Base-by-base conservation (phyloP, 2,888 invertebrate genomes). In the Rhagium mordax region DNA sequence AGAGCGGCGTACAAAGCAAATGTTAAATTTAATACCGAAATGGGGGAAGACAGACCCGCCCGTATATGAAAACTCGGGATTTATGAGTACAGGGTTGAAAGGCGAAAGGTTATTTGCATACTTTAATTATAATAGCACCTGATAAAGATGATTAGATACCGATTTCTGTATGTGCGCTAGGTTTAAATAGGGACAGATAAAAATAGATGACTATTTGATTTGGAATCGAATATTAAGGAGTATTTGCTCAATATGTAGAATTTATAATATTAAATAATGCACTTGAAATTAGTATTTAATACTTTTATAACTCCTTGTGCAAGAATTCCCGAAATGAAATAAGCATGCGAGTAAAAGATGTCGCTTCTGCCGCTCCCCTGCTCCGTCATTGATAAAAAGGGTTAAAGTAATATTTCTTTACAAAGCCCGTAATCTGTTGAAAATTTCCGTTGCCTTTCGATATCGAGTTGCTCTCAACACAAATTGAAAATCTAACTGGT, bases 401-500 rank as follows among this genome's bases (percentile, higher is more conserved):
- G 49, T 68, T 68, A 72, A 64, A 47, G 74, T 70, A 74, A 79
- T 79, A 79, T 78, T 78, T 76, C 73, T 69, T 70, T 74, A 77
- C 77, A 79, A 79, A 79, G 78, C 78, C 75, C 77, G 77, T 80
- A 81, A 81, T 81, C 81, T 79, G 75, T 77, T 79, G 75, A 78
- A 81, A 79, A 79, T 77, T 80, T 78, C 78, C 78, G 76, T 67
- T 75, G 76, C 74, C 77, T 75, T 72, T 75, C 78, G 76, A 79
- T 80, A 81, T 81, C 81, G 75, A 80, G 77, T 79, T 79, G 79
- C 81, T 83, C 82, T 83, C 81, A 76, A 81, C 81, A 80, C 82
- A 84, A 84, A 84, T 84, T 82, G 84, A 82, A 84, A 84, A 82
- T 81, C 81, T 82, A 81, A 82, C 82, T 77, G 81, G 81, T 81